phyloP scores from a whole-genome alignment of 2,888 invertebrate species.

The Agrochola lychnidis region DNA sequence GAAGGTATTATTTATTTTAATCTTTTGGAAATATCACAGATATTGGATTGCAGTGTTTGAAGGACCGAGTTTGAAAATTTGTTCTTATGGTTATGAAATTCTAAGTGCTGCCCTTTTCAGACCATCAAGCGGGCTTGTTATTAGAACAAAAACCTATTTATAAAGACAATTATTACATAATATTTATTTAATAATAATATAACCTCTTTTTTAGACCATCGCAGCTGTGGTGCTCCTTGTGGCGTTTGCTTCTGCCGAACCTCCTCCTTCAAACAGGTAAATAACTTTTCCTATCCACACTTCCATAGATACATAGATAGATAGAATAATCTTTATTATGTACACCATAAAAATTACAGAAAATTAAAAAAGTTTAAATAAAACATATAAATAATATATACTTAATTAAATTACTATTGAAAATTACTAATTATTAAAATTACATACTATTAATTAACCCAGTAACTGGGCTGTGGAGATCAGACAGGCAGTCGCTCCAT shows the following conservation, averaged over 20 bases:
- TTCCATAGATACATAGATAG: no score
- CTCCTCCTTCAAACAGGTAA: conserved; percentile 84
- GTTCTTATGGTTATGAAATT: neutral
- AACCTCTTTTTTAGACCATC: conserved; percentile 72
- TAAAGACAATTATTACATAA: neutral
- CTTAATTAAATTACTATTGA: no score
- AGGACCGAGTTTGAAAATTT: neutral
- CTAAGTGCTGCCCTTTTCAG: neutral
- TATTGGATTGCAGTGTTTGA: conserved; percentile 53
- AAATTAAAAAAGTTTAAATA: no score
- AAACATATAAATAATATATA: no score
- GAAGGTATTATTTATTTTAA: conserved; percentile 66
- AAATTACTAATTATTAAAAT: no score
- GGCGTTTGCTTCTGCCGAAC: conserved; percentile 76
- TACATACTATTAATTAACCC: no score
- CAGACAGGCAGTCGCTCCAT: no score
- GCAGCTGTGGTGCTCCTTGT: conserved; percentile 70
- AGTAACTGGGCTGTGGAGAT: no score
- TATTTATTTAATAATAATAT: neutral
- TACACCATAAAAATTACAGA: no score
- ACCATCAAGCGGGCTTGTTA: no score
- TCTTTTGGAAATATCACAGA: neutral
- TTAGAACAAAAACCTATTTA: neutral
- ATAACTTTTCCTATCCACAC: neutral
- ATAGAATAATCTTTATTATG: no score